A percentile compares a stretch with the other conserved stretches of the same genome.
Evolutionary conservation across 2,797 vertebrate species (phyloP).

Genomic region (Epinephelus malabaricus): DNA sequence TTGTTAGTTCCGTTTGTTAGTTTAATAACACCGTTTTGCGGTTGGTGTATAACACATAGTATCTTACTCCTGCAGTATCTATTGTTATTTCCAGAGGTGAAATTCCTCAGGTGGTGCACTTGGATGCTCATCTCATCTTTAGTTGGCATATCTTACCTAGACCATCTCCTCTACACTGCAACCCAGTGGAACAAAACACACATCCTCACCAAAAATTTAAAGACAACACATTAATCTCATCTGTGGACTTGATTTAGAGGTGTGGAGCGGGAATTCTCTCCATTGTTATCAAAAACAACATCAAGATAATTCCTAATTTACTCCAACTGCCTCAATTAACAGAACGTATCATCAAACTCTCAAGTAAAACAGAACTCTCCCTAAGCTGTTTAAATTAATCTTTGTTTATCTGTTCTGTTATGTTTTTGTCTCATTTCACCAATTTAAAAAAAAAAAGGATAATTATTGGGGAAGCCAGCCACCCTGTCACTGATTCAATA

Average conservation of each 20-base stretch:
- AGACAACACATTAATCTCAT: constrained; percentile 5
- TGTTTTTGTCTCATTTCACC: background rate
- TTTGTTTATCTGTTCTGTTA: background rate
- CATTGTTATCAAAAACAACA: background rate
- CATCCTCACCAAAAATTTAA: background rate
- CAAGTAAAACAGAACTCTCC: background rate
- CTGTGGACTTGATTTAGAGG: background rate
- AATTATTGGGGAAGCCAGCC: constrained; percentile 4
- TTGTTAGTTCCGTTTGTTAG: background rate
- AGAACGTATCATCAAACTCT: background rate
- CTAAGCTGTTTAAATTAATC: background rate
- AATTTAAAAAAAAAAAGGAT: constrained; percentile 3
- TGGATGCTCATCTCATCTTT: background rate
- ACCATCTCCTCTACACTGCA: background rate
- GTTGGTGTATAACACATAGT: background rate
- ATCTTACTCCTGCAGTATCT: background rate
- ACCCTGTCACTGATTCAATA: constrained; percentile 19
- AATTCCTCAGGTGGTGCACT: background rate
- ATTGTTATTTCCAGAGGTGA: background rate
- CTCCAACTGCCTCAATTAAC: background rate
- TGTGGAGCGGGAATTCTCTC: background rate
- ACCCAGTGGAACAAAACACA: background rate
- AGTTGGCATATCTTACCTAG: background rate
- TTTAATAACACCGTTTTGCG: background rate
- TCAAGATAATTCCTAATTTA: background rate